A percentile compares a stretch with the other conserved stretches of the same genome.
Conservation (phyloP, 2,888 invertebrate genomes). For the Xiphydria camelus region DNA sequence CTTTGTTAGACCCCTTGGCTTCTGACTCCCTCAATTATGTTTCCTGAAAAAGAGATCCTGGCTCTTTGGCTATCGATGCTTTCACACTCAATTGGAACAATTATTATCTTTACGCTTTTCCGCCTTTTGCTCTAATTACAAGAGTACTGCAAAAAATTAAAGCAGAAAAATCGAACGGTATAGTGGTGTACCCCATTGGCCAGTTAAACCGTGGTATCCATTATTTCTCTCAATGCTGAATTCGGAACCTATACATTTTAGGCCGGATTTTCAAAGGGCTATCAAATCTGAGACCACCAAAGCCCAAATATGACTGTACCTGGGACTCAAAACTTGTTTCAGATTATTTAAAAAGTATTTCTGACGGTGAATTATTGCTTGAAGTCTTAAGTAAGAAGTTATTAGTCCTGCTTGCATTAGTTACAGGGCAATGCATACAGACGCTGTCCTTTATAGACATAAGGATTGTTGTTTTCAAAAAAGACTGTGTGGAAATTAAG, state of each 20-base stretch:
- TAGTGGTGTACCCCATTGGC: slow-evolving; percentile 19
- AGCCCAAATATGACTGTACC: slow-evolving; percentile 22
- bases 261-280: slow-evolving; percentile 28
- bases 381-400: slow-evolving; percentile 17
- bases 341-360: slow-evolving; percentile 13
- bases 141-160: slow-evolving; percentile 15
- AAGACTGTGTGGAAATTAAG: too few species aligned
- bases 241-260: slow-evolving; percentile 11
- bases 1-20: too few species aligned
- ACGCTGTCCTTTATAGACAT: neutral
- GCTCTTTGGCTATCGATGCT: slow-evolving; percentile 25
- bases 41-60: slow-evolving; percentile 29
- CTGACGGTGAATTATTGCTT: slow-evolving; percentile 8
- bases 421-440: slow-evolving; percentile 21
- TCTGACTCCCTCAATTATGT: too few species aligned
- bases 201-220: slow-evolving; percentile 18
- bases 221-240: slow-evolving; percentile 5
- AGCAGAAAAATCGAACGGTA: slow-evolving; percentile 10
- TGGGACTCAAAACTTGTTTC: slow-evolving; percentile 27
- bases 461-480: neutral
- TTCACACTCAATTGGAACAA: slow-evolving; percentile 23
- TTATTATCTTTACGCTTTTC: slow-evolving; percentile 16
- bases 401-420: slow-evolving; percentile 17
- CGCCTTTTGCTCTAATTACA: slow-evolving; percentile 16
- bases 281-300: slow-evolving; percentile 23